Conservation (phyloP, 2,888 invertebrate genomes). For the Myopa testacea region DNA sequence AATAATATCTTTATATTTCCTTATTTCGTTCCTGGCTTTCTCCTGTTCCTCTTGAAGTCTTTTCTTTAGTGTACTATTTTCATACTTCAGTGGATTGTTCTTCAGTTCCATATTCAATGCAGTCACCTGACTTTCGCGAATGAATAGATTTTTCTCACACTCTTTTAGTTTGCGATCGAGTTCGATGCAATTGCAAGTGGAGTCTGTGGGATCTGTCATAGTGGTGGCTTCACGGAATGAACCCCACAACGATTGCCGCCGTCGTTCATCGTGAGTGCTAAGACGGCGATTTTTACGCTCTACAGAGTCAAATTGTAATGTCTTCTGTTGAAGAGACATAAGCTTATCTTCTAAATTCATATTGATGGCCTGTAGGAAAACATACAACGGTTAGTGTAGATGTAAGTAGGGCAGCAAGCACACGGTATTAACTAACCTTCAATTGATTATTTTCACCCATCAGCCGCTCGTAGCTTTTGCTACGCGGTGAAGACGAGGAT, state of each 20-base stretch:
- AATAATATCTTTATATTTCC: conserved; percentile 56
- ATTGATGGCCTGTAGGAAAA: conserved; percentile 37
- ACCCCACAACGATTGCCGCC: conserved; percentile 58
- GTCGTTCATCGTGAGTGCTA: conserved; percentile 63
- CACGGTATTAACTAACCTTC: conserved; percentile 49
- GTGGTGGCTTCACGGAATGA: conserved; percentile 55
- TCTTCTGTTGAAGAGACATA: conserved; percentile 44
- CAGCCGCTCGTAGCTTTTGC: conserved; percentile 54
- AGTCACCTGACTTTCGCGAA: conserved; percentile 61
- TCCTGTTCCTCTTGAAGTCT: conserved; percentile 60
- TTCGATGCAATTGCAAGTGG: conserved; percentile 56
- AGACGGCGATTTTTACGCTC: conserved; percentile 59
- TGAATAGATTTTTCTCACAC: conserved; percentile 57
- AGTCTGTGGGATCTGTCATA: conserved; percentile 62
- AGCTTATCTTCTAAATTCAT: conserved; percentile 51
- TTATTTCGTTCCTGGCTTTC: conserved; percentile 56
- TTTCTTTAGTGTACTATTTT: conserved; percentile 58
- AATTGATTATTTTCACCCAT: conserved; percentile 49
- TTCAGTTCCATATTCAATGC: conserved; percentile 59
- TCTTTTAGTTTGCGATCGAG: conserved; percentile 58
- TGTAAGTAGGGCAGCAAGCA: not conserved
- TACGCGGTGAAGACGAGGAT: conserved; percentile 46
- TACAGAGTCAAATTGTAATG: conserved; percentile 49
- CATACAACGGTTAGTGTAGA: not conserved
- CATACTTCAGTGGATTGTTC: conserved; percentile 62